Evolutionary conservation across 2,113 vertebrate species (phyloP), one percentile per base, ranked within the genome.

Genomic region (Rhodinocichla rosea): DNA sequence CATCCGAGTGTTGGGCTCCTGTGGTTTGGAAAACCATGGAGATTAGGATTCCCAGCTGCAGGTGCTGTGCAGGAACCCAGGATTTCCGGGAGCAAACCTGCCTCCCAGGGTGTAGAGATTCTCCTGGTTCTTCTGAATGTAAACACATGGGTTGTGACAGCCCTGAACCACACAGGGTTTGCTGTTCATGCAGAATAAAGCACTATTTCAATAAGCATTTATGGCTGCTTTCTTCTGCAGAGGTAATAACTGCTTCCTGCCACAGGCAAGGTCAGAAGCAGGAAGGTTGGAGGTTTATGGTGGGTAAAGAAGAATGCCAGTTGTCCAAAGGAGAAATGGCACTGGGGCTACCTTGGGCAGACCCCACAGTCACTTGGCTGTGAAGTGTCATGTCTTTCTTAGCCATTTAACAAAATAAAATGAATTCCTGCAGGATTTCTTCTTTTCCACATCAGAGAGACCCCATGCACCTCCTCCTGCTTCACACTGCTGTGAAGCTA

Each of bases 341-440:
- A 4, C 63, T 9, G 44, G 15, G 26, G 11, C 42, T 62, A 8
- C 18, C 20, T 40, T 45, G 62, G 44, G 7, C 12, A 30, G n/a
- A 44, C n/a, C 24, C 37, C 5, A 6, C 49, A 33, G 49, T 40
- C 0, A 4, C 9, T 3, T 0, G 23, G 15, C 26, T 67, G 15
- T 6, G 18, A 78, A 63, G 2, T 15, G 21, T 49, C 20, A 35
- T 28, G 15, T 35, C 10, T 57, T 75, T 21, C 53, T 35, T 2
- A 73, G 42, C 28, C 45, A 5, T 28, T 5, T 6, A 37, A 45
- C 12, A 42, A 87, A 89, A 74, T 2, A 5, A 33, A 49, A 14
- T 3, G 0, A 44, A 19, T 64, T 64, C 32, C 49, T 56, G 37
- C 17, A 57, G 35, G 13, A 26, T 73, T 62, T 35, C 42, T 90